Evolutionary conservation across 2,797 vertebrate species (phyloP).

Genomic region (Microcaecilia unicolor): DNA sequence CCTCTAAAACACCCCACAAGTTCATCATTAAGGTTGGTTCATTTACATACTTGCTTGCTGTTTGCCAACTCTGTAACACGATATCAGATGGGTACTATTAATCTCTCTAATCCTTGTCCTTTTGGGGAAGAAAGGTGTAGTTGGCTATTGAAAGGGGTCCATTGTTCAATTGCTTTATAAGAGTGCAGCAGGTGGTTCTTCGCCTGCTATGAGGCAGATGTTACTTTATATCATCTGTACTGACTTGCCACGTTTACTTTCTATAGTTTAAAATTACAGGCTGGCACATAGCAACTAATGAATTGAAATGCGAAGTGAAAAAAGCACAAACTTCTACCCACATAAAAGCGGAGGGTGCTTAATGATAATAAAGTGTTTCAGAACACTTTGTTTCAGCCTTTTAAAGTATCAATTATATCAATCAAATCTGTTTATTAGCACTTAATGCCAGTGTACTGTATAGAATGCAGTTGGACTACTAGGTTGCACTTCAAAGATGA

Average conservation of each 20-base stretch:
- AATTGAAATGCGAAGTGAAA: slow-evolving; percentile 7
- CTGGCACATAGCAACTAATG: neutral
- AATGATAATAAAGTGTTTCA: neutral
- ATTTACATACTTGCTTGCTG: slow-evolving; percentile 25
- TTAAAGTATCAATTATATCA: neutral
- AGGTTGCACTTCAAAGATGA: too few species aligned
- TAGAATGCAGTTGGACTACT: too few species aligned
- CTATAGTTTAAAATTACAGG: slow-evolving; percentile 30
- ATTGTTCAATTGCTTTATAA: slow-evolving; percentile 6
- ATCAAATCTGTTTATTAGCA: too few species aligned
- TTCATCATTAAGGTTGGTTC: neutral
- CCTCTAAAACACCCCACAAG: neutral
- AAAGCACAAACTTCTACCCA: slow-evolving; percentile 8
- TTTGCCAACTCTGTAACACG: slow-evolving; percentile 14
- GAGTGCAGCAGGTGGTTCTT: slow-evolving; percentile 19
- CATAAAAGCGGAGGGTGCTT: neutral
- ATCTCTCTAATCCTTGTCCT: too few species aligned
- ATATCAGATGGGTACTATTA: slow-evolving; percentile 21
- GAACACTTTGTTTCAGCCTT: neutral
- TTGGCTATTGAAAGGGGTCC: too few species aligned
- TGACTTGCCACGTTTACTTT: slow-evolving; percentile 22
- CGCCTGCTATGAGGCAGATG: slow-evolving; percentile 7
- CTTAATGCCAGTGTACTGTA: too few species aligned
- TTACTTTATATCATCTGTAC: slow-evolving; percentile 22
- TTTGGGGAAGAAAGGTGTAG: neutral